These are phyloP conservation scores for Hypsibius dujardini DNA, from an alignment of 1,140 invertebrate species.

Conservation along the genomic window DNA sequence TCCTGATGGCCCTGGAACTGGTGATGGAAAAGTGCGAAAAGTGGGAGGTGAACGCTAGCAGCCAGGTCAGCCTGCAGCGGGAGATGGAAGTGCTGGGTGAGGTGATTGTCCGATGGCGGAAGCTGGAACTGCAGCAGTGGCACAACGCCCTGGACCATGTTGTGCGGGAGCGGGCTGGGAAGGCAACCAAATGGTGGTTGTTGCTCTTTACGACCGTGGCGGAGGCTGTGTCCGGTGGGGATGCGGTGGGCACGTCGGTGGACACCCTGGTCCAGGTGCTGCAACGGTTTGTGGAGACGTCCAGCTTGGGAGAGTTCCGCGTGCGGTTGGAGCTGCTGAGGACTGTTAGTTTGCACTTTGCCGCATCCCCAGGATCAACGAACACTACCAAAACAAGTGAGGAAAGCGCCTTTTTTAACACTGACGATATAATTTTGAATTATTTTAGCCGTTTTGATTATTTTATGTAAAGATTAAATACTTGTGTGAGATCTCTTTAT, in stretches of 20 bases:
- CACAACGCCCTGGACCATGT: slow-evolving; percentile 49
- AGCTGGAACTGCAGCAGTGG: slow-evolving; percentile 71
- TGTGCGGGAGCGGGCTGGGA: slow-evolving; percentile 29
- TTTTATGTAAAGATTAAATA: not conserved
- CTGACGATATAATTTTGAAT: not conserved
- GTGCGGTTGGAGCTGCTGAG: slow-evolving; percentile 56
- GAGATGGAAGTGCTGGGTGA: slow-evolving; percentile 51
- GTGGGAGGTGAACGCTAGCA: slow-evolving; percentile 79
- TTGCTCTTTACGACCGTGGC: slow-evolving; percentile 41
- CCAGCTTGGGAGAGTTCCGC: slow-evolving; percentile 62
- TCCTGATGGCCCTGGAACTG: slow-evolving; percentile 72
- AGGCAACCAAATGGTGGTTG: slow-evolving; percentile 64
- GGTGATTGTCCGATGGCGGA: slow-evolving; percentile 73
- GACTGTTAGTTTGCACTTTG: slow-evolving; percentile 54
- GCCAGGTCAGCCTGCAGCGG: slow-evolving; percentile 56
- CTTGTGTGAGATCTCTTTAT: not conserved
- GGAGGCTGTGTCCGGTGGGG: slow-evolving; percentile 13
- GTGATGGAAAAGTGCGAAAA: slow-evolving; percentile 54
- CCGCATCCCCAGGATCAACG: slow-evolving; percentile 34
- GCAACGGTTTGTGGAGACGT: slow-evolving; percentile 63
- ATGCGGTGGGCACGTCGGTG: slow-evolving; percentile 32
- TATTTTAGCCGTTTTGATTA: not conserved
- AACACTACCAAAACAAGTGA: not conserved
- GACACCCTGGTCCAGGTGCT: slow-evolving; percentile 36
- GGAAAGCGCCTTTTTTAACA: not conserved